phyloP scores from a whole-genome alignment of 2,113 vertebrate genomes.

The Ia io region DNA sequence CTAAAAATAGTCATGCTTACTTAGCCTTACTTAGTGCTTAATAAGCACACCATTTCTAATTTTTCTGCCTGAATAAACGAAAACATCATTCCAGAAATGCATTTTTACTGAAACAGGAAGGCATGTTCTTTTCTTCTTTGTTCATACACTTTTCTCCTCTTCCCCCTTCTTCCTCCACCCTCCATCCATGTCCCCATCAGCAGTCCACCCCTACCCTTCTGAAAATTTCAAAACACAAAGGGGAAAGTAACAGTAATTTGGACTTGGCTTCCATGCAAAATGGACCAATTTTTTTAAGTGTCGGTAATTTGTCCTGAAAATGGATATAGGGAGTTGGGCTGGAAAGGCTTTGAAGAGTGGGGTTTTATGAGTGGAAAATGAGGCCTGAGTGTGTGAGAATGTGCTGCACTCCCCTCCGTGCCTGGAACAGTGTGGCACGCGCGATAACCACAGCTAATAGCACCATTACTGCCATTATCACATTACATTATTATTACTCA shows the following conservation, averaged over 20 bases:
- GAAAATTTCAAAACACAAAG: conserved; percentile 55
- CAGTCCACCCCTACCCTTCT: neutral
- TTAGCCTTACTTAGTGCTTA: conserved; percentile 62
- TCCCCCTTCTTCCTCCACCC: neutral
- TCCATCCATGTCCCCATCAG: neutral
- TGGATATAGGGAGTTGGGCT: conserved; percentile 65
- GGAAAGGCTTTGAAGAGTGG: conserved; percentile 66
- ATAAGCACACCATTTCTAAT: conserved; percentile 70
- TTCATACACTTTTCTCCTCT: neutral
- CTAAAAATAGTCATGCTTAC: conserved; percentile 71
- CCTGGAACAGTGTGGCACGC: conserved; percentile 37
- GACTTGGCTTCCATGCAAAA: conserved; percentile 72
- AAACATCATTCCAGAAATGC: conserved; percentile 71
- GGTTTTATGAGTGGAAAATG: conserved; percentile 72
- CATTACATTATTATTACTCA: conserved; percentile 64
- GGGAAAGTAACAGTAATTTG: conserved; percentile 58
- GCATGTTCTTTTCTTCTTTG: neutral
- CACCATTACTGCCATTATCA: conserved; percentile 60
- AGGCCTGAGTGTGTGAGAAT: neutral
- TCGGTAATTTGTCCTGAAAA: conserved; percentile 77
- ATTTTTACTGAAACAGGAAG: conserved; percentile 52
- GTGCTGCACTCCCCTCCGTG: neutral
- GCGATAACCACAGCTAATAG: conserved; percentile 25
- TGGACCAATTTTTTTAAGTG: conserved; percentile 77
- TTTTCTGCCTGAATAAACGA: conserved; percentile 72